Percentiles rank a stretch among this genome's conserved stretches.
Evolutionary conservation across 2,888 invertebrate species (phyloP).

Genomic region (Drosophila phalerata): DNA sequence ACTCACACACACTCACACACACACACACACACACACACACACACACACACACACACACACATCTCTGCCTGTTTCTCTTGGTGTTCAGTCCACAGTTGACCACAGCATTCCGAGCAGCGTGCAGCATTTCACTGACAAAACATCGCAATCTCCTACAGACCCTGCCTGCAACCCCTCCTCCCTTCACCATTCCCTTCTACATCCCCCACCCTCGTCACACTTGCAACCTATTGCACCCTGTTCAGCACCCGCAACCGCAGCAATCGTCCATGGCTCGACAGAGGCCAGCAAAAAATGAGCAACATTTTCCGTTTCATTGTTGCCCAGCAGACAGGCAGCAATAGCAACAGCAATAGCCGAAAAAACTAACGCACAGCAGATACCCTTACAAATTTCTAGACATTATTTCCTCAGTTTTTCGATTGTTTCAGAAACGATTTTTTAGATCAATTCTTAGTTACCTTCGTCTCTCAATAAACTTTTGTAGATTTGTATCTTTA

Average conservation of each 20-base stretch:
- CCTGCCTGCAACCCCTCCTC: background rate
- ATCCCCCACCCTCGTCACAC: background rate
- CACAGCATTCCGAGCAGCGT: conserved; percentile 70
- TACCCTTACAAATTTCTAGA: conserved; percentile 25
- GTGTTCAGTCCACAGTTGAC: conserved; percentile 64
- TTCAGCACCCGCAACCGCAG: conserved; percentile 54
- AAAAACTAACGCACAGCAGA: conserved; percentile 36
- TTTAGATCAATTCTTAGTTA: background rate
- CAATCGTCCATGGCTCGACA: conserved; percentile 57
- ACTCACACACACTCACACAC: conserved; percentile 22
- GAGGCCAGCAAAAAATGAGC: conserved; percentile 62
- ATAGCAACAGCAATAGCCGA: conserved; percentile 9
- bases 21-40: background rate
- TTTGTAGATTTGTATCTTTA: too few species aligned
- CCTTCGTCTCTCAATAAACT: too few species aligned
- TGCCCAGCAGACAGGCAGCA: conserved; percentile 42
- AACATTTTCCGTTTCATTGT: conserved; percentile 79
- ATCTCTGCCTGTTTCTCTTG: background rate
- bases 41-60: background rate
- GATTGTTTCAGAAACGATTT: background rate
- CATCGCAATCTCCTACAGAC: conserved; percentile 54
- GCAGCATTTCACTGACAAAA: conserved; percentile 70
- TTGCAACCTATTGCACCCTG: conserved; percentile 7
- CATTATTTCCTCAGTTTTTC: background rate
- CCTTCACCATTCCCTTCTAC: background rate